Evolutionary conservation across 2,797 vertebrate genomes (phyloP).

Genomic region (Prunella strophiata): DNA sequence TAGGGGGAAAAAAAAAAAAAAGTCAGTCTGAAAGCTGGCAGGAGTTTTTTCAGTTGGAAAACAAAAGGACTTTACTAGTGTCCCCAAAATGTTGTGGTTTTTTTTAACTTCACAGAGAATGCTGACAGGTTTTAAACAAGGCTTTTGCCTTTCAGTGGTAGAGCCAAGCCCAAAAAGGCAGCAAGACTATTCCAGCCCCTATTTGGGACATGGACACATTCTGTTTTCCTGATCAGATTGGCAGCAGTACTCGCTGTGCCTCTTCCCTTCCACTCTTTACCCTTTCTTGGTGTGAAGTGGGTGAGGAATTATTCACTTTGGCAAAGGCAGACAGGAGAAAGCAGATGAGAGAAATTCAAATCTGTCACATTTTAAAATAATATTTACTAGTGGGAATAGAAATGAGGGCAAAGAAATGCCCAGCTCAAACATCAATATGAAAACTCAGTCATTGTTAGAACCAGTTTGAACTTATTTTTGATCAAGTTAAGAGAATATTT

Average conservation of each 20-base stretch:
- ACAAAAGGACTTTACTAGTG: background rate
- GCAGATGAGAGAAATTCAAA: constrained; percentile 33
- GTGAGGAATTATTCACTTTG: constrained; percentile 20
- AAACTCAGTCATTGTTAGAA: background rate
- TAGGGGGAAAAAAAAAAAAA: no score
- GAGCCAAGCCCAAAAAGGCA: constrained; percentile 58
- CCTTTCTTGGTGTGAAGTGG: constrained; percentile 64
- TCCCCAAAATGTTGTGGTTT: background rate
- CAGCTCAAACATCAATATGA: background rate
- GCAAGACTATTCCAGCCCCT: constrained; percentile 48
- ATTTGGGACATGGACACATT: constrained; percentile 49
- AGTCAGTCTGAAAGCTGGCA: background rate
- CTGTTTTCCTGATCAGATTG: constrained; percentile 58
- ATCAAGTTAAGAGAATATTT: background rate
- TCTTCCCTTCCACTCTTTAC: constrained; percentile 50
- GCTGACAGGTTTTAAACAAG: constrained; percentile 30
- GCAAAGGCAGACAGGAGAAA: constrained; percentile 18
- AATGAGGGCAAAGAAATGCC: background rate
- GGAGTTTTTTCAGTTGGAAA: background rate
- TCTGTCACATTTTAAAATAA: constrained; percentile 7
- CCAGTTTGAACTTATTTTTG: background rate
- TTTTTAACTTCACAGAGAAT: background rate
- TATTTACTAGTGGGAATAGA: constrained; percentile 40
- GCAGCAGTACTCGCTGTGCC: background rate
- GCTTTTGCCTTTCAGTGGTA: background rate